phyloP scores from a whole-genome alignment of 2,797 vertebrate genomes.

The Cercopithecus neglectus region DNA sequence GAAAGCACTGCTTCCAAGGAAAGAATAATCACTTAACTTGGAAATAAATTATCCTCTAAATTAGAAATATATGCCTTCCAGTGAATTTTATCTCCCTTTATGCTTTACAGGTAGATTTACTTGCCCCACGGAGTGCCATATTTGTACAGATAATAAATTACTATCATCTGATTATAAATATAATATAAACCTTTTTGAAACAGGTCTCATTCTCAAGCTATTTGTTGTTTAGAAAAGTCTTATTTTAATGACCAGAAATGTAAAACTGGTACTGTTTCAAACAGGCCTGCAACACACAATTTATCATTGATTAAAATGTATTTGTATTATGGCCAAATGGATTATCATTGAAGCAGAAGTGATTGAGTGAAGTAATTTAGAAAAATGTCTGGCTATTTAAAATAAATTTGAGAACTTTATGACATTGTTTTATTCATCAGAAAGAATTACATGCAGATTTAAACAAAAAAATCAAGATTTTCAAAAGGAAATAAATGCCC shows the following conservation, averaged over 20 bases:
- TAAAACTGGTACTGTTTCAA: neutral
- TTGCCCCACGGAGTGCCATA: neutral
- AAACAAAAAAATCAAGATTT: neutral
- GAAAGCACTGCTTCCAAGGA: neutral
- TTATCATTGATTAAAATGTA: neutral
- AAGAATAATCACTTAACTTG: neutral
- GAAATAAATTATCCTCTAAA: slow-evolving; percentile 33
- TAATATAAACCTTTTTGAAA: neutral
- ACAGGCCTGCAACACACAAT: neutral
- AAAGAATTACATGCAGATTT: neutral
- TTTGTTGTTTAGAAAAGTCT: neutral
- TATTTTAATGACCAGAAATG: neutral
- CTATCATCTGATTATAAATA: slow-evolving; percentile 22
- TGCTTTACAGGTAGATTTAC: neutral
- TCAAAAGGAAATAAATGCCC: neutral
- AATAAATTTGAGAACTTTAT: neutral
- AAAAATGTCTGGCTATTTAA: neutral
- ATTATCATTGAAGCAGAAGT: neutral
- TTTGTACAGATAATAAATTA: slow-evolving; percentile 47
- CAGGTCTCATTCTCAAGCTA: neutral
- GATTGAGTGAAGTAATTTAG: neutral
- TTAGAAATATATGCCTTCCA: neutral
- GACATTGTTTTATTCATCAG: neutral
- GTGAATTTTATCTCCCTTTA: neutral
- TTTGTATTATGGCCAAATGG: neutral